Evolutionary conservation across 2,888 invertebrate species (phyloP), one percentile per base, ranked within the genome.

Genomic region (Oscheius myriophilus): DNA sequence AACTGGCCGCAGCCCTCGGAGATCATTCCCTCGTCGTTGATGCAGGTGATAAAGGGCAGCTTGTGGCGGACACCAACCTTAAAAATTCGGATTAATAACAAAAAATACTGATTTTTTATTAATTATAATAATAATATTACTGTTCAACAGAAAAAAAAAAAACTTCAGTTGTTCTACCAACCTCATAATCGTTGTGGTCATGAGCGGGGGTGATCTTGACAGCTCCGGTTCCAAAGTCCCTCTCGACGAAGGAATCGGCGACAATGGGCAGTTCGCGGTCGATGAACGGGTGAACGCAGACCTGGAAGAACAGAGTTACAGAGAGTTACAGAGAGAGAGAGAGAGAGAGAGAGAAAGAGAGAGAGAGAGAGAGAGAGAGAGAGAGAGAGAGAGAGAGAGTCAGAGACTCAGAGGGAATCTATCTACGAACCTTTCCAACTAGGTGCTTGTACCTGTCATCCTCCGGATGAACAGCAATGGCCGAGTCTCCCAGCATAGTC

Each of bases 161-260:
- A 6, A 54, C 26, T 54, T 33, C 26, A 41, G 25, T 42, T 2
- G 21, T 9, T 33, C 23, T 16, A 41, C 18, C 14, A 52, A 95
- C 92, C 85, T 96, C 96, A 87, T 96, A 98, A 89, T 99, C 98
- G 86, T 93, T 94, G 43, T 92, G 93, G 88, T 98, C 96, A 88
- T 98, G 98, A 1, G 95, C 96, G 0, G 98, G 97, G 0, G 97
- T 97, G 72, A 99, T 94, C 89, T 99, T 99, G 0, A 98, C 98
- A 70, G 96, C 96, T 80, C 97, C 96, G 65, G 96, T 97, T 83
- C 98, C 98, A 87, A 97, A 99, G 71, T 91, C 91, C 89, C 92
- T 92, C 83, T 98, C 97, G 0, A 99, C 98, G 87, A 93, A 96
- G 1, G 93, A 92, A 87, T 99, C 98, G 55, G 91, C 91, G 16